Evolutionary conservation across 1,140 invertebrate genomes (phyloP), one percentile per base, ranked within the genome.

Genomic region (Drosophila sechellia): DNA sequence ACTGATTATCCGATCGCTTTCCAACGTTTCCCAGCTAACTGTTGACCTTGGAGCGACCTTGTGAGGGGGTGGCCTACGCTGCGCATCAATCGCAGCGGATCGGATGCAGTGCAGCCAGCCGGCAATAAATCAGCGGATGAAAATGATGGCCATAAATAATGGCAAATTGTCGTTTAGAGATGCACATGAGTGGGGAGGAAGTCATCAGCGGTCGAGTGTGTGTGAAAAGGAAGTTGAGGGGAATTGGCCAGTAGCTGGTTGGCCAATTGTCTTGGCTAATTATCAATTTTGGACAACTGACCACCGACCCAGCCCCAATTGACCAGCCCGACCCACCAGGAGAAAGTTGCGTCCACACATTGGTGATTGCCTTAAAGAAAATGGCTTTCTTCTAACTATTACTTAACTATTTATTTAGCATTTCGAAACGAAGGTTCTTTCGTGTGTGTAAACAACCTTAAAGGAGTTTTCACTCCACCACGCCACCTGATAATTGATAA

Each of bases 281-380:
- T 78, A 72, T 58, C 75, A 87, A 86, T 86, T 86, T 87, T 65
- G 54, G 63, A 64, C 43, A 77, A 60, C 43, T 58, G 54, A 37
- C 22, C 46, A 20, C 11, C 59, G 64, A 79, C 65, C 72, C 46
- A 52, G 40, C 71, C 60, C 43, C 54, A 49, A 12, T 25, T 20
- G 20, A 25, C 22, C 45, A 27, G 10, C 20, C 45, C 45, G 20
- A 17, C 34, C 54, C 46, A 53, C 13, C 5, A 27, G 64, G 81
- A 69, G 81, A 86, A 85, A 85, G 81, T 39, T 40, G 6, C 3
- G 17, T 46, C 48, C 37, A 69, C 4, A 39, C 12, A 4, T 39
- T 4, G 31, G 8, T 31, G 8, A 31, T 22, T 22, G 20, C 20
- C 20, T 22, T 22, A 3, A 22, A 22, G 20, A 22, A 3, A 22